phyloP scores from a whole-genome alignment of 2,888 invertebrate species.

The Papilio protenor region DNA sequence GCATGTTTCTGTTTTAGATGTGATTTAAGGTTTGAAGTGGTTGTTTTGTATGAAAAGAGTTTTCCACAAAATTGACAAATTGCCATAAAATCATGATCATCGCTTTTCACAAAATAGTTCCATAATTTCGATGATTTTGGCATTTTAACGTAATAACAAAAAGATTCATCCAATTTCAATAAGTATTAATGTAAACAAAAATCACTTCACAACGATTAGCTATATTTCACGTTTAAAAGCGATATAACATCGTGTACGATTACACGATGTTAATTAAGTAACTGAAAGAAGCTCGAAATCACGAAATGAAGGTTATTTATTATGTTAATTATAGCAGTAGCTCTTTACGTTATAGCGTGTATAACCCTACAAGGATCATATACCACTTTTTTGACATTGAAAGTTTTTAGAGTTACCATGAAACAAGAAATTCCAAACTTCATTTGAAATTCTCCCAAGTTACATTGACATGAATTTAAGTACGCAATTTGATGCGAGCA shows the following conservation, averaged over 20 bases:
- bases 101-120: conserved; percentile 42
- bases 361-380: too few species aligned
- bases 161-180: neutral
- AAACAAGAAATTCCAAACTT: too few species aligned
- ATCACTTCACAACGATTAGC: conserved; percentile 14
- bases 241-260: conserved; percentile 35
- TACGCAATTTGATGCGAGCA: too few species aligned
- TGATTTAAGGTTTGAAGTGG: conserved; percentile 46
- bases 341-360: neutral
- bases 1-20: conserved; percentile 46
- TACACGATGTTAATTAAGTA: conserved; percentile 16
- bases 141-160: conserved; percentile 12
- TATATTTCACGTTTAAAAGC: conserved; percentile 36
- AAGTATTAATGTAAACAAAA: conserved; percentile 12
- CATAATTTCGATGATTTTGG: conserved; percentile 31
- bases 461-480: too few species aligned
- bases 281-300: conserved; percentile 15
- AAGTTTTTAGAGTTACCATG: too few species aligned
- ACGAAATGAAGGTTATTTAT: conserved; percentile 18
- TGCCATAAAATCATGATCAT: conserved; percentile 42
- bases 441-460: too few species aligned
- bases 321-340: conserved; percentile 30
- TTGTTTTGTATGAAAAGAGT: conserved; percentile 45
- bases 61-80: conserved; percentile 44
- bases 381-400: too few species aligned